Percentiles rank a stretch among this genome's conserved stretches.
phyloP scores from a whole-genome alignment of 2,888 invertebrate genomes.

The Lysandra bellargus region DNA sequence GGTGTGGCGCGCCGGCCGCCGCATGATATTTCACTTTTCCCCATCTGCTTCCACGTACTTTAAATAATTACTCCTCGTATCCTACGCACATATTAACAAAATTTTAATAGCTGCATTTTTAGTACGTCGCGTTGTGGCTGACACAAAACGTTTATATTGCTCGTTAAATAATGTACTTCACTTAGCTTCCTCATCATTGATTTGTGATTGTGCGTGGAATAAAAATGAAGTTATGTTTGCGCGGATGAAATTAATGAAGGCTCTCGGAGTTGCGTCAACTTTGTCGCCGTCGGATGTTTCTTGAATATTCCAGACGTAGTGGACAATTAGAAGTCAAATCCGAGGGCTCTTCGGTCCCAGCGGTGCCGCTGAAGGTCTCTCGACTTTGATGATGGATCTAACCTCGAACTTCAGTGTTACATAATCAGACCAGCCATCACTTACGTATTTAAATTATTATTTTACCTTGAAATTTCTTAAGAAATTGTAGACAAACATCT shows the following conservation, averaged over 20 bases:
- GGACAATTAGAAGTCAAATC: conserved; percentile 64
- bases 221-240: conserved; percentile 15
- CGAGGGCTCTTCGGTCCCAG: conserved; percentile 58
- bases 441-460: not conserved
- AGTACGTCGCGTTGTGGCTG: not conserved
- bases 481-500: not conserved
- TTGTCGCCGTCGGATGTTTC: not conserved
- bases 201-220: conserved; percentile 17
- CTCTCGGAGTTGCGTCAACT: conserved; percentile 1
- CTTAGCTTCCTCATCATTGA: conserved; percentile 24
- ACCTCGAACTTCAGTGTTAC: conserved; percentile 46
- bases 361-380: conserved; percentile 44
- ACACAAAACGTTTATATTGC: not conserved
- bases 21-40: conserved; percentile 27
- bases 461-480: not conserved
- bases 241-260: conserved; percentile 11
- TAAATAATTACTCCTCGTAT: conserved; percentile 30
- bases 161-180: not conserved
- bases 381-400: conserved; percentile 47
- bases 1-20: conserved; percentile 44
- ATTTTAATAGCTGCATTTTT: conserved; percentile 19
- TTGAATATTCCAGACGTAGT: conserved; percentile 39
- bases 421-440: conserved; percentile 13
- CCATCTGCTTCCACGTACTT: conserved; percentile 28
- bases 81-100: conserved; percentile 28